A percentile compares a stretch with the other conserved stretches of the same genome.
phyloP scores from a whole-genome alignment of 2,888 invertebrate species.

The Stenurella melanura region DNA sequence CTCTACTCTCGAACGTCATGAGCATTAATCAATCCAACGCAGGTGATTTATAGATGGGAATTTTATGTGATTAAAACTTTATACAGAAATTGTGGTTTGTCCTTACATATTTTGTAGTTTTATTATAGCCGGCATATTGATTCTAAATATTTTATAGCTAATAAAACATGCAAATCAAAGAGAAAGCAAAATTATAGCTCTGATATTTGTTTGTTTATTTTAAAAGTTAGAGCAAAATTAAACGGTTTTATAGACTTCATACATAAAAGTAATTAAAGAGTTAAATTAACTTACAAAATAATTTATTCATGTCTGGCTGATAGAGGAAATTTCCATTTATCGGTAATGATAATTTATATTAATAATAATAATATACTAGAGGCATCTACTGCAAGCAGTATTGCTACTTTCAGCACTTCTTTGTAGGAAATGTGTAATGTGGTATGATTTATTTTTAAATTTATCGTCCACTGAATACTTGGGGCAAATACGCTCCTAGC shows the following conservation, averaged over 20 bases:
- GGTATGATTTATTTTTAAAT: too few species aligned
- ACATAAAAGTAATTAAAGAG: neutral
- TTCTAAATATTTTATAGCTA: neutral
- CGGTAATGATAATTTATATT: neutral
- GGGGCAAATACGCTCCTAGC: too few species aligned
- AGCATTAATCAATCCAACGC: neutral
- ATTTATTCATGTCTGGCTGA: neutral
- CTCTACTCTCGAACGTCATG: neutral
- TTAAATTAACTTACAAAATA: neutral
- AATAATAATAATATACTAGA: neutral
- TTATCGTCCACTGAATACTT: too few species aligned
- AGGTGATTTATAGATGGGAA: neutral
- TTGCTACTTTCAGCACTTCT: too few species aligned
- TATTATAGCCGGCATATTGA: neutral
- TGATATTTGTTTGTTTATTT: neutral
- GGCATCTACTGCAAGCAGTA: too few species aligned
- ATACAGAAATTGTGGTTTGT: neutral
- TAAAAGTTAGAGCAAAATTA: constrained; percentile 7
- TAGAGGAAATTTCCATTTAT: neutral
- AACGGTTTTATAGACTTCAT: neutral
- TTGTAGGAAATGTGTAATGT: too few species aligned
- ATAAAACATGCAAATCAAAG: constrained; percentile 4
- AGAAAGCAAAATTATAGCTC: constrained; percentile 2
- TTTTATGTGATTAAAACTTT: neutral
- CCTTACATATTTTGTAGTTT: constrained; percentile 6